phyloP scores from a whole-genome alignment of 2,888 invertebrate genomes.

The Heliconius cydno region DNA sequence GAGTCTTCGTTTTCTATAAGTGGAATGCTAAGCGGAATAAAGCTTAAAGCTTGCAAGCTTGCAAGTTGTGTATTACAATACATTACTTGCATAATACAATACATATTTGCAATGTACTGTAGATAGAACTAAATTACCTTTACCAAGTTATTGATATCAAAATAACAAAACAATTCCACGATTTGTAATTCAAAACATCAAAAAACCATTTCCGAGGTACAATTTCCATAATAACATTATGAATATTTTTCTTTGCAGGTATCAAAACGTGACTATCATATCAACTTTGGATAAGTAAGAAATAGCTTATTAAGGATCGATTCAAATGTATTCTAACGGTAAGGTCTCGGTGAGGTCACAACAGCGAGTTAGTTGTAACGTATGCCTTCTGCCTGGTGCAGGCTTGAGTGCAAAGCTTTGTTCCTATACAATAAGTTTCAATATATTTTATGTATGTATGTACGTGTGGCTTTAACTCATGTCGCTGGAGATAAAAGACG shows the following conservation, averaged over 20 bases:
- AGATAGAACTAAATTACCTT: background rate
- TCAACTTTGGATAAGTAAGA: constrained; percentile 12
- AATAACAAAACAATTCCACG: background rate
- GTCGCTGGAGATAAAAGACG: constrained; percentile 6
- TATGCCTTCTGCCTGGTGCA: background rate
- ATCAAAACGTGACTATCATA: constrained; percentile 26
- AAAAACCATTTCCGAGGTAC: background rate
- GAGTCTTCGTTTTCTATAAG: background rate
- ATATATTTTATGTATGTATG: constrained; percentile 3
- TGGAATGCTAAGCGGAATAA: background rate
- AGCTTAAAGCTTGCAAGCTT: background rate
- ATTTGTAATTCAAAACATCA: constrained; percentile 21
- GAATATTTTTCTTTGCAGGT: constrained; percentile 32
- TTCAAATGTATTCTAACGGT: constrained; percentile 29
- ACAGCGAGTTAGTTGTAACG: constrained; percentile 21
- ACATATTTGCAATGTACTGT: background rate
- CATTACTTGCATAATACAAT: background rate
- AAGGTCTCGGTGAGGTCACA: constrained; percentile 21
- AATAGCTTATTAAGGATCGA: constrained; percentile 29
- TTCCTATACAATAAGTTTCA: constrained; percentile 15
- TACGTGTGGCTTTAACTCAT: background rate
- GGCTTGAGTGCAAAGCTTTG: constrained; percentile 31
- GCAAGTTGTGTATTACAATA: background rate
- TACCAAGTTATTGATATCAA: background rate
- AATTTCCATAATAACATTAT: constrained; percentile 18